Base-by-base conservation (phyloP, 2,888 invertebrate species). In the Drosophila quinaria region DNA sequence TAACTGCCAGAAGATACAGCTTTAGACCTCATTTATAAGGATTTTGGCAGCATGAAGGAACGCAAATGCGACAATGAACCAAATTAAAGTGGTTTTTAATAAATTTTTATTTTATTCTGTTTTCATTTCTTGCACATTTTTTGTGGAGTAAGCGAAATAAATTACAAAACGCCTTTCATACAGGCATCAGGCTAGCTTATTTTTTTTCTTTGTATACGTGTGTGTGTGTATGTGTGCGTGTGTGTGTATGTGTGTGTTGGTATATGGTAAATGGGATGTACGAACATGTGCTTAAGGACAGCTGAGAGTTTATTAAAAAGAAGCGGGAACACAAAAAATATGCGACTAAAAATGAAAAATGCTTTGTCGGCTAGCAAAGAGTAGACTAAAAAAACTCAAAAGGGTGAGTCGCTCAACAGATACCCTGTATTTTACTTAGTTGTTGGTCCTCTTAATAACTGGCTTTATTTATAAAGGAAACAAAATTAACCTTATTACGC, bases 31-130 rank as follows among this genome's bases (percentile, higher is more conserved):
- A 69, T 66, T 79, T 65, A 64, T 77, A 65, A 67, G 59, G 64
- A 66, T 67, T 65, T 19, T 15, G 9, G 25, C 0, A 2, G 54
- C 63, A 11, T 2, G 46, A 46, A 22, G 63, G 10, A 63, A 60
- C 50, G 72, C 64, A 51, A 74, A 72, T 68, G 78, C 73, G 80
- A 81, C 82, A 80, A 81, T 80, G 74, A 80, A 70, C 75, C 69
- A 52, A 75, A 78, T 75, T 78, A 87, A 87, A 85, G 82, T 82
- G 87, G 69, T 80, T 84, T 87, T 87, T 84, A 85, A 87, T 84
- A 67, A 87, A 84, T 87, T 78, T 74, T 70, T 49, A 62, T 75
- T 61, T 74, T 58, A 47, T 49, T 61, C 17, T 13, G 31, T n/a
- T 42, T 46, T 46, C 25, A 37, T 35, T 35, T 31, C n/a, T 35